These are phyloP conservation scores for Gari tellinella DNA, from an alignment of 2,888 invertebrate species.

Conservation along the genomic window DNA sequence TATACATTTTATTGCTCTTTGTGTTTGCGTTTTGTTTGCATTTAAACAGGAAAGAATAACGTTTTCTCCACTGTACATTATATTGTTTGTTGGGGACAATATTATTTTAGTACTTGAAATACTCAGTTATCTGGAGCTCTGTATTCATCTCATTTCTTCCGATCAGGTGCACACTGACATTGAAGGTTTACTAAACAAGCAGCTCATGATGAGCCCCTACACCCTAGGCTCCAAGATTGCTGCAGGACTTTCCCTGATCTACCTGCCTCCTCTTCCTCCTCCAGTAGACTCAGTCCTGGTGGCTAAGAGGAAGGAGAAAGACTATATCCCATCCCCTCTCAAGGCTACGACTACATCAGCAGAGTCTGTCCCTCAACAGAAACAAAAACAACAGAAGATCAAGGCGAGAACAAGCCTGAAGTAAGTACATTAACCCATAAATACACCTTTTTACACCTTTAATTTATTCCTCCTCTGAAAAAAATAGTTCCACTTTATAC, in stretches of 20 bases:
- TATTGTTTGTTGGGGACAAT: too few species aligned
- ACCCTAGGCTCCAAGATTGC: conserved; percentile 79
- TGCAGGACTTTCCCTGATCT: conserved; percentile 73
- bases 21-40: too few species aligned
- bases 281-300: conserved; percentile 66
- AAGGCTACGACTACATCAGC: conserved; percentile 50
- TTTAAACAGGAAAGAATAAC: too few species aligned
- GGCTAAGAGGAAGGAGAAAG: conserved; percentile 41
- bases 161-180: conserved; percentile 77
- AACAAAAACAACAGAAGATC: conserved; percentile 23
- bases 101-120: neutral
- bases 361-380: conserved; percentile 33
- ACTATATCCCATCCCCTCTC: conserved; percentile 24
- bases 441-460: too few species aligned
- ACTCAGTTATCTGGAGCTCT: too few species aligned
- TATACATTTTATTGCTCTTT: too few species aligned
- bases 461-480: too few species aligned
- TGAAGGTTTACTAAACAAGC: conserved; percentile 68
- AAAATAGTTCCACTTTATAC: too few species aligned
- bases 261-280: conserved; percentile 80
- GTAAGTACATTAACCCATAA: conserved; percentile 62
- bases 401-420: conserved; percentile 71
- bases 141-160: neutral
- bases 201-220: conserved; percentile 54
- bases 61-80: too few species aligned